Evolutionary conservation across 2,888 invertebrate genomes (phyloP).

Genomic region (Melanotus villosus): DNA sequence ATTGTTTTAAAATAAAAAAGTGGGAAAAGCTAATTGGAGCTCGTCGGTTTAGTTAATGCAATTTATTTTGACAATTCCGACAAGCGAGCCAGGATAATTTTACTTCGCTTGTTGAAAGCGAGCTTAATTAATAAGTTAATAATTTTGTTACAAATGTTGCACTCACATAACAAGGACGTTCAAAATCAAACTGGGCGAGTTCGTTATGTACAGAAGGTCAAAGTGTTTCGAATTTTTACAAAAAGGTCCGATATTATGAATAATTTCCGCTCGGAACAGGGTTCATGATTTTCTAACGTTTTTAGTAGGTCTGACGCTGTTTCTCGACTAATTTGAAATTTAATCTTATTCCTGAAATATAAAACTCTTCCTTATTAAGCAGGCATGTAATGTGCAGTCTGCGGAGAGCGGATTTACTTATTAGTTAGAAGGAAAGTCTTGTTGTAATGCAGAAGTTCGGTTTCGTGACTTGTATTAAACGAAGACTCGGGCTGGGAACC

Average conservation of each 20-base stretch:
- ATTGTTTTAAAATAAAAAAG: too few species aligned
- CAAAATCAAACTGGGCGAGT: background rate
- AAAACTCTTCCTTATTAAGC: constrained; percentile 34
- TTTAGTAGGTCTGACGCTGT: constrained; percentile 4
- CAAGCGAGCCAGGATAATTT: background rate
- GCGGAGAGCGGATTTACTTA: constrained; percentile 33
- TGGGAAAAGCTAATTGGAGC: too few species aligned
- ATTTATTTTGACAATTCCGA: constrained; percentile 5
- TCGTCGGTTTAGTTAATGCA: background rate
- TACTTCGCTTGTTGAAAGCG: background rate
- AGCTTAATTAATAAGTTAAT: constrained; percentile 3
- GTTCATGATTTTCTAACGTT: constrained; percentile 16
- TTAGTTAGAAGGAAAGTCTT: constrained; percentile 41
- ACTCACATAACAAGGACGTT: background rate
- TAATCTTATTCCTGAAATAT: constrained; percentile 36
- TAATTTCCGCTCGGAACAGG: background rate
- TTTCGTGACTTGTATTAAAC: constrained; percentile 54
- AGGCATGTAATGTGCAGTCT: constrained; percentile 21
- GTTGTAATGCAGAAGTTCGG: constrained; percentile 44
- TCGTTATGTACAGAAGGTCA: background rate
- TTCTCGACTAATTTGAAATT: constrained; percentile 23
- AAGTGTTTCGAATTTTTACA: background rate
- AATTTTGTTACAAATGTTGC: background rate
- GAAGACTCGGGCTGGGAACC: constrained; percentile 53
- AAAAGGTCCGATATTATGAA: too few species aligned